Evolutionary conservation across 2,888 invertebrate species (phyloP), one percentile per base, ranked within the genome.

Genomic region (Caenorhabditis sp.): DNA sequence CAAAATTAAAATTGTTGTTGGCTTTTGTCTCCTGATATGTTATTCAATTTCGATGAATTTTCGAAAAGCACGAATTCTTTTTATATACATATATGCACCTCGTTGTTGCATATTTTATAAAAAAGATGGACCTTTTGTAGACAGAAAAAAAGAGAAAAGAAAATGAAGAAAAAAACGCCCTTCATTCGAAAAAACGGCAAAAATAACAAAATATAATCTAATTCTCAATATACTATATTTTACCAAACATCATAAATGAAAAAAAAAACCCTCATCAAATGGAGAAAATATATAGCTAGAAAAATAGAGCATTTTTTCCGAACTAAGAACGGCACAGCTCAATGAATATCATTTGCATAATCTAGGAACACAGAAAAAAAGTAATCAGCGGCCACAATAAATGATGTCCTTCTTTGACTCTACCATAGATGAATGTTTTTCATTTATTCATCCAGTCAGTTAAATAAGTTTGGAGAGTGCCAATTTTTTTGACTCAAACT

Each of bases 11-110:
- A 43, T 43, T 43, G 12, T 43, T 38, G 25, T 43, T 43, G 43
- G 43, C 43, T 17, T 43, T 43, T 52, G 17, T 21, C 23, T 23
- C 52, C 70, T 67, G 63, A 71, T 71, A 67, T 67, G 52, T 63
- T 72, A 72, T 72, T 72, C 72, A 67, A 72, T 72, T 72, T 72
- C 67, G 59, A 67, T 72, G 67, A 72, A 72, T 72, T 72, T 67
- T 57, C 58, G 67, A 72, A 59, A 58, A 67, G 53, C 63, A 43
- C 52, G 25, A 54, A 25, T 31, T 31, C 31, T 31, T 10, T 31
- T 21, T 43, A 7, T 12, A n/a, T 26, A 26, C 52, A 36, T 31
- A 31, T 31, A 31, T 31, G 25, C 21, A 60, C 26, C 26, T 50
- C 38, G 49, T 43, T 43, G 43, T 43, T 43, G 43, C 43, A 7